Evolutionary conservation across 64 coral and sea anemone species (phyloP).

Genomic region (Dendronephthya gigantea): DNA sequence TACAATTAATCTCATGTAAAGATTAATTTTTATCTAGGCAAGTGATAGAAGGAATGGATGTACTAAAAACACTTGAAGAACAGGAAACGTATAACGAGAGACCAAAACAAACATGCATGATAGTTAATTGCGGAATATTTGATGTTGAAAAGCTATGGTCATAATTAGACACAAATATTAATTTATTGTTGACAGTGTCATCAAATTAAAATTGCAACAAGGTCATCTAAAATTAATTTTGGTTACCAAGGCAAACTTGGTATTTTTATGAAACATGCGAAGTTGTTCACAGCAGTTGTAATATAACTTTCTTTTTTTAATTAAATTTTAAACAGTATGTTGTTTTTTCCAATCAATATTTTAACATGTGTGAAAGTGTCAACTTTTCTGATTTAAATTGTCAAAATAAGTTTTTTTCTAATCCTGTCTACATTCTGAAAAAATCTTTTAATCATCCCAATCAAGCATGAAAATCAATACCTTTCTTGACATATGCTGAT

Average conservation of each 20-base stretch:
- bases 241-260: not conserved
- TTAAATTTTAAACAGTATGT: too few relatives aligned
- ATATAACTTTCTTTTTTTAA: not conserved
- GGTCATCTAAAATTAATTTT: not conserved
- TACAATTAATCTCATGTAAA: not conserved
- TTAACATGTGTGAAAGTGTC: too few relatives aligned
- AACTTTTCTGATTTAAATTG: too few relatives aligned
- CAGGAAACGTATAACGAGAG: conserved; percentile 94
- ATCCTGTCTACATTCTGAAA: too few relatives aligned
- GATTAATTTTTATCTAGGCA: conserved; percentile 39
- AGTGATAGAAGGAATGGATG: conserved; percentile 80
- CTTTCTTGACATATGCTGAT: too few relatives aligned
- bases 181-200: too few relatives aligned
- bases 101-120: conserved; percentile 60
- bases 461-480: too few relatives aligned
- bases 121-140: conserved; percentile 61
- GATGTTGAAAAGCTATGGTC: conserved; percentile 58
- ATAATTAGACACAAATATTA: not conserved
- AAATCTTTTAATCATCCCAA: too few relatives aligned
- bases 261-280: not conserved
- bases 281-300: not conserved
- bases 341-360: too few relatives aligned
- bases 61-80: conserved; percentile 55
- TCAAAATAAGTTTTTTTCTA: too few relatives aligned
- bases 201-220: not conserved